These are phyloP conservation scores for Drosophila robusta DNA, from an alignment of 2,888 invertebrate genomes.

Conservation along the genomic window DNA sequence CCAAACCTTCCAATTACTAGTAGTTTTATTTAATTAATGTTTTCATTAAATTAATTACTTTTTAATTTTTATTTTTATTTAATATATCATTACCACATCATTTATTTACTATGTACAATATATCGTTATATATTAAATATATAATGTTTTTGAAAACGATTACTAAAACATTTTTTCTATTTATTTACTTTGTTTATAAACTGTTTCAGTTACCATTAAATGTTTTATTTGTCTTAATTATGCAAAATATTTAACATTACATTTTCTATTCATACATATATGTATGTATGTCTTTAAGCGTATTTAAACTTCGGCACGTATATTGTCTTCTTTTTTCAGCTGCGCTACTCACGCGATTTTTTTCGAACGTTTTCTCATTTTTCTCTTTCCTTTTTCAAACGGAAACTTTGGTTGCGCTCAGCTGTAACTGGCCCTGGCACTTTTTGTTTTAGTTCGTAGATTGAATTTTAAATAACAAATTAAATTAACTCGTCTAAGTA, in stretches of 20 bases:
- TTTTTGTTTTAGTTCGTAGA: conserved; percentile 84
- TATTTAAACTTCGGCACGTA: not conserved
- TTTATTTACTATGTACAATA: too few relatives aligned
- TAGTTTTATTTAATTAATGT: too few relatives aligned
- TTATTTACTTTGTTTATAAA: too few relatives aligned
- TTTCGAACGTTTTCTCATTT: conserved; percentile 10
- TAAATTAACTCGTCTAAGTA: conserved; percentile 82
- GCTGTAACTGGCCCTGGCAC: conserved; percentile 49
- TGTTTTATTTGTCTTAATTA: too few relatives aligned
- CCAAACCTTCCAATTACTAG: too few relatives aligned
- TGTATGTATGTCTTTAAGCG: not conserved
- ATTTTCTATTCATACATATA: not conserved
- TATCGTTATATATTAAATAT: too few relatives aligned
- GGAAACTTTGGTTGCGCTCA: conserved; percentile 33
- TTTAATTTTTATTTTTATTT: too few relatives aligned
- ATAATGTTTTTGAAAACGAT: too few relatives aligned
- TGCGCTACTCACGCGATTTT: conserved; percentile 11
- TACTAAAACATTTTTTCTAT: not conserved
- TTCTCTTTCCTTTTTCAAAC: conserved; percentile 16
- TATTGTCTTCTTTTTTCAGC: conserved; percentile 13
- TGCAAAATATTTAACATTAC: not conserved
- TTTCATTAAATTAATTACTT: too few relatives aligned
- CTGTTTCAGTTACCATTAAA: too few relatives aligned
- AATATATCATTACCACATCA: too few relatives aligned
- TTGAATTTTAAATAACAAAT: conserved; percentile 85